Conservation (phyloP, 2,797 vertebrate species). For the Alca torda region DNA sequence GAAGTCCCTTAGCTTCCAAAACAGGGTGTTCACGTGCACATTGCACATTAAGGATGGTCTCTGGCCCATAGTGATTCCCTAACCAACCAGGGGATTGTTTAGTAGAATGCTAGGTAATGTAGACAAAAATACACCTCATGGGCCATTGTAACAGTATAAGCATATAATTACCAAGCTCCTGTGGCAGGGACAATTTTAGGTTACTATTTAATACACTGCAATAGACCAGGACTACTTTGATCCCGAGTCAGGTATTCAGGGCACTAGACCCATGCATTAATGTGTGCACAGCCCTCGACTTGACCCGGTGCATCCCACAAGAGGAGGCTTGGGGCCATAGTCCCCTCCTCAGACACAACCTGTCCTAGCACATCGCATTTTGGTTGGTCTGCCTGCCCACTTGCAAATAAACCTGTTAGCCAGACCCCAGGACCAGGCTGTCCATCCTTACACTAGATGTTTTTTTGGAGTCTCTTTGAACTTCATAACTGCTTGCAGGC, state of each 20-base stretch:
- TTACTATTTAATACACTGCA: neutral
- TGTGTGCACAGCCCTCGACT: neutral
- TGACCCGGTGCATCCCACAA: neutral
- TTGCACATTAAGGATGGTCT: neutral
- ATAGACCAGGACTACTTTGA: neutral
- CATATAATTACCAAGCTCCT: neutral
- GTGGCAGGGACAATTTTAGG: neutral
- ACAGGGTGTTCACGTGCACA: neutral
- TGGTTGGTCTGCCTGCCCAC: neutral
- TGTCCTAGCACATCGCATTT: neutral
- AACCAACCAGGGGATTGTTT: neutral
- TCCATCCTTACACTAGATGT: neutral
- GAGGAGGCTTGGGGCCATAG: fast-evolving
- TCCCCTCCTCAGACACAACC: neutral
- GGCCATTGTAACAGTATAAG: neutral
- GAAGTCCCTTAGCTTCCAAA: neutral
- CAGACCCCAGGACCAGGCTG: neutral
- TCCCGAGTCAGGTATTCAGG: neutral
- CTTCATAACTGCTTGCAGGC: neutral
- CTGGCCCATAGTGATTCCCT: neutral
- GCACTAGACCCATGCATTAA: neutral
- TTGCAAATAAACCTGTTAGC: neutral
- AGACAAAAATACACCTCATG: neutral
- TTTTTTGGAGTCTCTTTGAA: neutral
- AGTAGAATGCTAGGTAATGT: neutral